Conservation (phyloP, 2,113 vertebrate species). For the Anhinga anhinga region DNA sequence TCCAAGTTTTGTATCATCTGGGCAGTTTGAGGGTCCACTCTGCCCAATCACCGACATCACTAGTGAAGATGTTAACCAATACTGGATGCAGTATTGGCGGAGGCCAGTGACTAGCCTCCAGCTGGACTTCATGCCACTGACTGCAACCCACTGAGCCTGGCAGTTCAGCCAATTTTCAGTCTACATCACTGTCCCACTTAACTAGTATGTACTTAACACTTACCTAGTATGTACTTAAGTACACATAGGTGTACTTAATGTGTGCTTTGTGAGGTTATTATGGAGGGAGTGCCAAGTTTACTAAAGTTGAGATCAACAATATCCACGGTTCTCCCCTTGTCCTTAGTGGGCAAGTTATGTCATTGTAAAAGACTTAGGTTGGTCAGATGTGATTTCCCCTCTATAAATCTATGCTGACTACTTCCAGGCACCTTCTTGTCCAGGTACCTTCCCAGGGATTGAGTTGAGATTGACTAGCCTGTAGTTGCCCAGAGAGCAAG, state of each 20-base stretch:
- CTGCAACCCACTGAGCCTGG: background rate
- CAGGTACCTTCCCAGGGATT: background rate
- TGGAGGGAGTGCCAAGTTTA: background rate
- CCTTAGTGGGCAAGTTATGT: background rate
- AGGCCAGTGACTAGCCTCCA: background rate
- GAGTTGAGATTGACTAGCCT: background rate
- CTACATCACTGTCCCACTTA: fast-evolving
- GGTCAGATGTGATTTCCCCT: background rate
- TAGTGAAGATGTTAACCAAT: background rate
- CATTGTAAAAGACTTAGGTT: background rate
- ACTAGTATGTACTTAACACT: background rate
- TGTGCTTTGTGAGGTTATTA: background rate
- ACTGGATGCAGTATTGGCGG: background rate
- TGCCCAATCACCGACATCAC: background rate
- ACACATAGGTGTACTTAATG: background rate
- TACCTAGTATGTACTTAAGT: background rate
- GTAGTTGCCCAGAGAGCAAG: background rate
- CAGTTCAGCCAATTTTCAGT: background rate
- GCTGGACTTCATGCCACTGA: no score
- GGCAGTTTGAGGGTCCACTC: background rate
- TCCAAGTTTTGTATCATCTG: background rate
- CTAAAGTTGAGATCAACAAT: background rate
- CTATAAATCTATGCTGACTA: background rate
- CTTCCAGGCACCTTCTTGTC: background rate
- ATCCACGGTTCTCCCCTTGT: background rate